These are phyloP conservation scores for Matsumyia berberina DNA, from an alignment of 2,888 invertebrate genomes.

Conservation along the genomic window DNA sequence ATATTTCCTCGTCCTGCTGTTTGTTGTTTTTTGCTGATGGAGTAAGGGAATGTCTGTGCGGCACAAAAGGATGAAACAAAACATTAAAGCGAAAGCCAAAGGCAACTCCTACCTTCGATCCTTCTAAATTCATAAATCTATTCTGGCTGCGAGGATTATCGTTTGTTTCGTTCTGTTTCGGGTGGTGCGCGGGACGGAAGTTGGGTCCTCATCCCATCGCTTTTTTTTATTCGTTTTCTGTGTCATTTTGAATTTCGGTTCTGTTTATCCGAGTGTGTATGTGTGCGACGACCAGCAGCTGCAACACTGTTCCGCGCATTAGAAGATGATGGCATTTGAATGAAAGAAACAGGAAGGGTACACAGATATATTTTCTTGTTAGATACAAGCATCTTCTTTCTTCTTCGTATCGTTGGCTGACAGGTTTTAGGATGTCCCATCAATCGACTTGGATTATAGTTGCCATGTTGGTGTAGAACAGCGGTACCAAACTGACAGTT, in stretches of 20 bases:
- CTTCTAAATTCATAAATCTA: constrained; percentile 50
- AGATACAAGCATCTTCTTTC: constrained; percentile 6
- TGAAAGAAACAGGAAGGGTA: not conserved
- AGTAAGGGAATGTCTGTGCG: not conserved
- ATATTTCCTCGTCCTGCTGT: constrained; percentile 38
- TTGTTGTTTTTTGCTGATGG: constrained; percentile 4
- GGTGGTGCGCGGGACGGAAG: constrained; percentile 11
- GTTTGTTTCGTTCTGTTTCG: constrained; percentile 22
- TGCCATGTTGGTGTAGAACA: not conserved
- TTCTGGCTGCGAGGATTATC: constrained; percentile 49
- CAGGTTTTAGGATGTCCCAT: constrained; percentile 49
- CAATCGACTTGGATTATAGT: constrained; percentile 39
- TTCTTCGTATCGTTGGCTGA: constrained; percentile 36
- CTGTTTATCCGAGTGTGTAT: constrained; percentile 16
- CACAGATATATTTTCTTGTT: constrained; percentile 7
- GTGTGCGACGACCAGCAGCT: constrained; percentile 39
- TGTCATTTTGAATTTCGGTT: constrained; percentile 39
- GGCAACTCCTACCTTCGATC: constrained; percentile 30
- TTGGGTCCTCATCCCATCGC: not conserved
- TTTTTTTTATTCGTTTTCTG: constrained; percentile 7
- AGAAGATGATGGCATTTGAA: constrained; percentile 52
- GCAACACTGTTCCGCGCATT: constrained; percentile 42
- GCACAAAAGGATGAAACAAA: not conserved
- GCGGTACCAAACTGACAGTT: no score
- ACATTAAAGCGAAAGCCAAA: constrained; percentile 6